These are phyloP conservation scores for Drosophila parabipectinata DNA, from an alignment of 1,140 invertebrate genomes.

Conservation along the genomic window DNA sequence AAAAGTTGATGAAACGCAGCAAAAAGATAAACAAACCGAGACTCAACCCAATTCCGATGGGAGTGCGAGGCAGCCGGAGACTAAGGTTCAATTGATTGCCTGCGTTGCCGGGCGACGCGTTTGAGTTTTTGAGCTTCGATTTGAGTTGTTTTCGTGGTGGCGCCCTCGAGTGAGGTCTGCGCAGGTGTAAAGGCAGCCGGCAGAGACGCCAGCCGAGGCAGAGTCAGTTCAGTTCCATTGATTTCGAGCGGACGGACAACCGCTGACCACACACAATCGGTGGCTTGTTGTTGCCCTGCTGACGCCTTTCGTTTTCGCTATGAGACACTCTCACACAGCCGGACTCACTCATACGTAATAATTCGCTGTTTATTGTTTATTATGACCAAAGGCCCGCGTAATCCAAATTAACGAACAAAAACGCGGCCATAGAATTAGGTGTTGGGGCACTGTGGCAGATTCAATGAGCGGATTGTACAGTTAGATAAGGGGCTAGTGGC, in stretches of 20 bases:
- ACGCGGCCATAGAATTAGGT: conserved; percentile 36
- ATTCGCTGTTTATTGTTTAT: conserved; percentile 69
- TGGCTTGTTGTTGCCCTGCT: conserved; percentile 25
- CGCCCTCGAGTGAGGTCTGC: conserved; percentile 26
- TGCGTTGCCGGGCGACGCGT: conserved; percentile 42
- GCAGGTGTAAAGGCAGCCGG: conserved; percentile 34
- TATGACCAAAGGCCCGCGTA: conserved; percentile 50
- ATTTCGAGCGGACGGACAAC: conserved; percentile 13
- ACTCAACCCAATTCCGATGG: conserved; percentile 74
- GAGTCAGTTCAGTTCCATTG: conserved; percentile 11
- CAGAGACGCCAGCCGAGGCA: conserved; percentile 9
- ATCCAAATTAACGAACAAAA: conserved; percentile 36
- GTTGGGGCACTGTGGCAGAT: conserved; percentile 10
- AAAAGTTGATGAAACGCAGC: conserved; percentile 63
- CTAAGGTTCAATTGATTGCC: conserved; percentile 76
- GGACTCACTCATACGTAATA: conserved; percentile 67
- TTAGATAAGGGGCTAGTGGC: no score
- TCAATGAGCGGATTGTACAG: conserved; percentile 3
- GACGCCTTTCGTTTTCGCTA: conserved; percentile 69
- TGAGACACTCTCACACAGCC: conserved; percentile 30
- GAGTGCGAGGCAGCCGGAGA: conserved; percentile 49
- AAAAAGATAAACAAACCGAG: conserved; percentile 53
- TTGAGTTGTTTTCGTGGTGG: conserved; percentile 28
- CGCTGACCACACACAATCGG: conserved; percentile 48
- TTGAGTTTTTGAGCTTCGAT: conserved; percentile 39